A percentile compares a stretch with the other conserved stretches of the same genome.
These are phyloP conservation scores for Cataglyphis cursor DNA, from an alignment of 2,888 invertebrate species.

Conservation along the genomic window DNA sequence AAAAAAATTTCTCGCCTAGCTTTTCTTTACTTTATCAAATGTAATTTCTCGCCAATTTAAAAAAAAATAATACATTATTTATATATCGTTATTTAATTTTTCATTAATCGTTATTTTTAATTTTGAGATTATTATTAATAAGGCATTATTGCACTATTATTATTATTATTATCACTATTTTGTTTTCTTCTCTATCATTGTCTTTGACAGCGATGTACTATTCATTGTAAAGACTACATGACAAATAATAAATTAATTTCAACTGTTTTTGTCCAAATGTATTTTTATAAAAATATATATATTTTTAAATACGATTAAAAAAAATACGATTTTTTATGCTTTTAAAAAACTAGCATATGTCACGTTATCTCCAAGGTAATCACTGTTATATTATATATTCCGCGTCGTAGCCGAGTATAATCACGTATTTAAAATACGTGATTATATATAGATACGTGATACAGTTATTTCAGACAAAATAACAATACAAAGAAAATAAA, in stretches of 20 bases:
- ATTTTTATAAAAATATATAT: not conserved
- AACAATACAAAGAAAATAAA: not conserved
- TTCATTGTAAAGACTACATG: not conserved
- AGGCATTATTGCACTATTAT: not conserved
- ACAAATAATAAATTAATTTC: not conserved
- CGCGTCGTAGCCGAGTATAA: too few relatives aligned
- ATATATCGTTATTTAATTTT: not conserved
- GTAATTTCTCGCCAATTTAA: not conserved
- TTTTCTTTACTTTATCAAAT: not conserved
- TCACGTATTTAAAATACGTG: not conserved
- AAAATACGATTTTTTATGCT: not conserved
- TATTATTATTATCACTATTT: slow-evolving; percentile 4
- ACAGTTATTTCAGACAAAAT: not conserved
- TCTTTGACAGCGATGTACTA: not conserved
- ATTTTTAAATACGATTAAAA: too few relatives aligned
- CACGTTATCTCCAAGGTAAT: slow-evolving; percentile 18
- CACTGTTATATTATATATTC: not conserved
- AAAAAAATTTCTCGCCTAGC: not conserved
- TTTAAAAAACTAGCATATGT: not conserved
- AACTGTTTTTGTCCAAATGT: not conserved
- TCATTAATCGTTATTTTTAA: not conserved
- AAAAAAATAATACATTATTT: not conserved
- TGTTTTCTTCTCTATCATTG: not conserved
- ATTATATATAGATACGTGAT: too few relatives aligned
- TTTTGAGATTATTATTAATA: not conserved